Evolutionary conservation across 2,797 vertebrate species (phyloP).

Genomic region (Pipistrellus nathusii): DNA sequence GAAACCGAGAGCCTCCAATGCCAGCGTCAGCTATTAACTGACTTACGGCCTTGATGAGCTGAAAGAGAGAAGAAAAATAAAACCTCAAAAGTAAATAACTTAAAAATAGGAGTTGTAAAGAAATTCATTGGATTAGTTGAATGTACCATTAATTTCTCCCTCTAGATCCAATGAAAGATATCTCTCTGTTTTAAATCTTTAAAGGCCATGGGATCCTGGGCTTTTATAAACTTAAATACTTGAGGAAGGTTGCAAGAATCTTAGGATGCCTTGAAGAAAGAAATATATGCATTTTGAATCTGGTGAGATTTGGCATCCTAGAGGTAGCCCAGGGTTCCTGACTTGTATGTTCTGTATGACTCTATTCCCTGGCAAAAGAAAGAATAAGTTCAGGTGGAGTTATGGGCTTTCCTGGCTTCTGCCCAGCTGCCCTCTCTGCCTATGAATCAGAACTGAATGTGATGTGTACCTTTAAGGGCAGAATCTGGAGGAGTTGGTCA

Average conservation of each 20-base stretch:
- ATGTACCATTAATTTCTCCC: neutral
- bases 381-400: neutral
- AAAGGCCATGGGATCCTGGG: neutral
- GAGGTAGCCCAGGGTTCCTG: neutral
- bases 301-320: neutral
- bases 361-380: neutral
- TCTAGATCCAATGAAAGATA: neutral
- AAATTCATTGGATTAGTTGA: neutral
- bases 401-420: neutral
- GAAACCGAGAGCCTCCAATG: constrained; percentile 97
- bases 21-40: constrained; percentile 98
- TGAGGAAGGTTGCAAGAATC: neutral
- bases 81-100: neutral
- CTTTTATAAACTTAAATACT: neutral
- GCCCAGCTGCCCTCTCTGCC: neutral
- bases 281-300: neutral
- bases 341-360: neutral
- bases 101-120: constrained; percentile 1
- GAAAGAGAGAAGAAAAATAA: constrained; percentile 61
- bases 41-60: constrained; percentile 99
- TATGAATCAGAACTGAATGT: neutral
- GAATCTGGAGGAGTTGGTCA: neutral
- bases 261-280: neutral
- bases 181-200: neutral
- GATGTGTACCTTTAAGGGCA: neutral